Percentiles rank a stretch among this genome's conserved stretches.
Evolutionary conservation across 2,888 invertebrate genomes (phyloP).

Genomic region (Diarsia rubi): DNA sequence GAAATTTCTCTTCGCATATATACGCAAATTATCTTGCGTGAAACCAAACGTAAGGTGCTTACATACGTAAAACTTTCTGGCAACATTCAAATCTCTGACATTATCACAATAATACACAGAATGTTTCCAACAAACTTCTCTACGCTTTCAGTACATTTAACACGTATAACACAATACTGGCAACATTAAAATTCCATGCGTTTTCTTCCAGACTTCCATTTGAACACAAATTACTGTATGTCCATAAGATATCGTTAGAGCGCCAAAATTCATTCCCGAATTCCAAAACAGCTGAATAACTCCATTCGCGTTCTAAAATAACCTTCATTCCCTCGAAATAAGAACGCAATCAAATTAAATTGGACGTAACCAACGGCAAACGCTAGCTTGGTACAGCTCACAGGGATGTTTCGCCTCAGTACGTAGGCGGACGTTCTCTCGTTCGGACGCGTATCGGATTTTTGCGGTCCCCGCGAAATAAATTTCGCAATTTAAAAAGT

Average conservation of each 20-base stretch:
- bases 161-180: constrained; percentile 56
- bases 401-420: constrained; percentile 63
- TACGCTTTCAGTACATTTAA: constrained; percentile 60
- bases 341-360: constrained; percentile 12
- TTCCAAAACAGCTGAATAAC: constrained; percentile 24
- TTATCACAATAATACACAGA: constrained; percentile 36
- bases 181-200: constrained; percentile 74
- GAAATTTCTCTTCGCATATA: background rate
- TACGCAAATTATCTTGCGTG: background rate
- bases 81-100: constrained; percentile 42
- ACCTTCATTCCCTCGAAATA: constrained; percentile 25
- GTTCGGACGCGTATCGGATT: constrained; percentile 44
- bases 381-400: constrained; percentile 30
- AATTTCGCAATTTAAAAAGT: constrained; percentile 68
- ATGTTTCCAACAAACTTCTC: constrained; percentile 37
- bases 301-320: constrained; percentile 29
- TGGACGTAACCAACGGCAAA: constrained; percentile 8
- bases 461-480: constrained; percentile 56
- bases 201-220: constrained; percentile 69
- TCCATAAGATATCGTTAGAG: constrained; percentile 60
- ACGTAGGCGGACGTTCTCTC: constrained; percentile 37
- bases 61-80: constrained; percentile 33
- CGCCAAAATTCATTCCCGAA: constrained; percentile 58
- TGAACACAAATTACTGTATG: constrained; percentile 75
- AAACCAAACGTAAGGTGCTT: constrained; percentile 12